Evolutionary conservation across 1,140 invertebrate species (phyloP).

Genomic region (Lordiphosa stackelbergi): DNA sequence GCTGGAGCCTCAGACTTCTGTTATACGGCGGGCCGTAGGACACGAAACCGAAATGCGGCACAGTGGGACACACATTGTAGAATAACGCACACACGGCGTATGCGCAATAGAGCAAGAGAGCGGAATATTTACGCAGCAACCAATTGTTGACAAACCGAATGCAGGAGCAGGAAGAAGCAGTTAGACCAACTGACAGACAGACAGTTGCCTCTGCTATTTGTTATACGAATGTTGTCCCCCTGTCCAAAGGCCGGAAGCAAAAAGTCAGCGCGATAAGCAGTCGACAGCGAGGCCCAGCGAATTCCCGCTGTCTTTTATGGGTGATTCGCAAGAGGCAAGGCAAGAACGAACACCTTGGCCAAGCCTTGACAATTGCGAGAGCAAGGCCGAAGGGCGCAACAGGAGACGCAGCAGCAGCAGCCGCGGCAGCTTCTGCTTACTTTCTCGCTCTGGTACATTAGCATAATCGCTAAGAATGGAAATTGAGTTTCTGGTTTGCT

Average conservation of each 20-base stretch:
- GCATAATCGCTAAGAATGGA: slow-evolving; percentile 49
- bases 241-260: slow-evolving; percentile 61
- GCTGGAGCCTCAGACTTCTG: slow-evolving; percentile 43
- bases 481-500: slow-evolving; percentile 45
- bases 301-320: slow-evolving; percentile 57
- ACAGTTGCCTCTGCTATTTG: slow-evolving; percentile 26
- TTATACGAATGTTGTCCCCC: slow-evolving; percentile 38
- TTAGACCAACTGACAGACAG: slow-evolving; percentile 24
- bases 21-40: slow-evolving; percentile 33
- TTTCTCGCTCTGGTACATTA: slow-evolving; percentile 31
- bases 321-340: slow-evolving; percentile 18
- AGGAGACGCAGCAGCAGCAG: slow-evolving; percentile 26
- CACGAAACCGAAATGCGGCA: slow-evolving; percentile 15
- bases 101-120: slow-evolving; percentile 46
- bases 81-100: slow-evolving; percentile 58
- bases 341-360: slow-evolving; percentile 28
- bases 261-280: slow-evolving; percentile 70
- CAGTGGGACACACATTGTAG: slow-evolving; percentile 36
- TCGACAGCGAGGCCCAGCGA: slow-evolving; percentile 25
- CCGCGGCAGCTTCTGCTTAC: slow-evolving; percentile 4
- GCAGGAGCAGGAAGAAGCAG: slow-evolving; percentile 22
- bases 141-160: slow-evolving; percentile 64
- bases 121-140: slow-evolving; percentile 55
- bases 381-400: slow-evolving; percentile 22
- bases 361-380: slow-evolving; percentile 33